Evolutionary conservation across 2,113 vertebrate species (phyloP).

Genomic region (Dasypus novemcinctus): DNA sequence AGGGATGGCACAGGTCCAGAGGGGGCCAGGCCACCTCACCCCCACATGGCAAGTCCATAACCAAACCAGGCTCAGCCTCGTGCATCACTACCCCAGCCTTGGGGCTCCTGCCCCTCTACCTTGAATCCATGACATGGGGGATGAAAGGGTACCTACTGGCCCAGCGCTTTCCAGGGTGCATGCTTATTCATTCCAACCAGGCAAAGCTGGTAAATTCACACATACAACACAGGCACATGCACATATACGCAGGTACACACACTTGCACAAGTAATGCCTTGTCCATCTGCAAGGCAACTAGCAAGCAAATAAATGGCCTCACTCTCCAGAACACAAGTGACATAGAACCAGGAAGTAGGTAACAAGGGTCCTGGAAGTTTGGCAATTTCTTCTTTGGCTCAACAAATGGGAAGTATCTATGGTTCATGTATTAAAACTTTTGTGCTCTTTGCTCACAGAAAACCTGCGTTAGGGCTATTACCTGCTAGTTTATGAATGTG

Average conservation of each 20-base stretch:
- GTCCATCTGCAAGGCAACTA: background rate
- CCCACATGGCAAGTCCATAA: background rate
- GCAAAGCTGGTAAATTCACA: background rate
- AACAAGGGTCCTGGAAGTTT: slow-evolving; percentile 56
- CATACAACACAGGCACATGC: background rate
- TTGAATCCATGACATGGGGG: background rate
- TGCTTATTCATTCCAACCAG: background rate
- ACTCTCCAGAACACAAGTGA: slow-evolving; percentile 20
- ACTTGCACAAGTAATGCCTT: background rate
- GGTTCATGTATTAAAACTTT: slow-evolving; percentile 60
- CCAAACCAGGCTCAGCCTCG: background rate
- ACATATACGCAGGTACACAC: background rate
- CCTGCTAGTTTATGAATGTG: background rate
- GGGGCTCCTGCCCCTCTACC: background rate
- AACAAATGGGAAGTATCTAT: slow-evolving; percentile 71
- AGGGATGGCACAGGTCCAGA: background rate
- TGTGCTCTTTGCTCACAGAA: slow-evolving; percentile 40
- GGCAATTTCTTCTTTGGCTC: slow-evolving; percentile 72
- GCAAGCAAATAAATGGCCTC: background rate
- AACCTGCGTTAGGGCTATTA: slow-evolving; percentile 21
- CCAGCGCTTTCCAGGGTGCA: background rate
- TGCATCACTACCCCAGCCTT: fast-evolving
- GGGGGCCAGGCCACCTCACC: too few species aligned
- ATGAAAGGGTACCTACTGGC: background rate
- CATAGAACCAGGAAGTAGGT: slow-evolving; percentile 55